Conservation (phyloP, 2,113 vertebrate genomes). For the Embiotoca jacksoni region DNA sequence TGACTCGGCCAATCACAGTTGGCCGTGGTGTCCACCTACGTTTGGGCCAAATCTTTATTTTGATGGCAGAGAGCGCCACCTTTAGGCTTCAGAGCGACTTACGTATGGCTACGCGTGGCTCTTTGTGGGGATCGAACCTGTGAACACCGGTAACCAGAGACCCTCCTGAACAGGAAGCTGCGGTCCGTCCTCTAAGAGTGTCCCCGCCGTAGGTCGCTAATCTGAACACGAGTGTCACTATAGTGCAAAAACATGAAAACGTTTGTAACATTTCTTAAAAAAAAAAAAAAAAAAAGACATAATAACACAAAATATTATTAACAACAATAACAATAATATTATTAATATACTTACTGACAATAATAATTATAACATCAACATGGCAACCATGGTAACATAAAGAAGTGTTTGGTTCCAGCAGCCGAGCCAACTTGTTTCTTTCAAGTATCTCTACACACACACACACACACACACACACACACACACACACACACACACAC, state of each 20-base stretch:
- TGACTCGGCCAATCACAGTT: not conserved
- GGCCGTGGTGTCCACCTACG: not conserved
- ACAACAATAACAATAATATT: slow-evolving; percentile 54
- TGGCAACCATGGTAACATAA: slow-evolving; percentile 82
- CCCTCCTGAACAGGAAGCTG: too few species aligned
- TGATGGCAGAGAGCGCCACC: not conserved
- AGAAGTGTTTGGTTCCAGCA: slow-evolving; percentile 99
- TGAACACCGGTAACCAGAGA: not conserved
- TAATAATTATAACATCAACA: slow-evolving; percentile 76
- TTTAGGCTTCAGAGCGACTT: slow-evolving; percentile 6
- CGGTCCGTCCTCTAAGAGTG: too few species aligned
- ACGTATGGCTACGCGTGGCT: not conserved
- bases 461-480: slow-evolving; percentile 36
- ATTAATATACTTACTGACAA: slow-evolving; percentile 72
- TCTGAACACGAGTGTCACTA: slow-evolving; percentile 90
- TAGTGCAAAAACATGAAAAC: slow-evolving; percentile 98
- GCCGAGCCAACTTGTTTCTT: slow-evolving; percentile 96
- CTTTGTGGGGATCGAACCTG: not conserved
- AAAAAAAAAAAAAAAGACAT: slow-evolving; percentile 44
- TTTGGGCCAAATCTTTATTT: not conserved
- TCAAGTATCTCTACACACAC: slow-evolving; percentile 96
- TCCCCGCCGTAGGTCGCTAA: slow-evolving; percentile 80
- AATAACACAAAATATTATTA: slow-evolving; percentile 68
- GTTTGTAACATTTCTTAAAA: slow-evolving; percentile 80
- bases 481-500: slow-evolving; percentile 43